These are phyloP conservation scores for Drosophila littoralis DNA, from an alignment of 1,140 invertebrate species.

Conservation along the genomic window DNA sequence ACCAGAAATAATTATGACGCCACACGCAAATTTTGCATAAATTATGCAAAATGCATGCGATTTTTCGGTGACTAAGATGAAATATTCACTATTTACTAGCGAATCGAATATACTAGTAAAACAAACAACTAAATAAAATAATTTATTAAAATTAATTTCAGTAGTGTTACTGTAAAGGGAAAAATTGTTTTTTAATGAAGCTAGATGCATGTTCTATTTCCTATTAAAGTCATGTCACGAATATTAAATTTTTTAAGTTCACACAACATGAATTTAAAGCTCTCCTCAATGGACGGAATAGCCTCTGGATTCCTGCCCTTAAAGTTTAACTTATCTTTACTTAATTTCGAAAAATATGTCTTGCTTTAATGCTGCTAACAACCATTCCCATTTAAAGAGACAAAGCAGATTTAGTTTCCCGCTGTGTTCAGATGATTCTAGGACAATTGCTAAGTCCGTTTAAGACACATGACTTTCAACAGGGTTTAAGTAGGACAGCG, in stretches of 20 bases:
- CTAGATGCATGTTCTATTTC: background rate
- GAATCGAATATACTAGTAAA: background rate
- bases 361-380: too few relatives aligned
- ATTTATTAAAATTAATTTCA: background rate
- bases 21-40: conserved; percentile 36
- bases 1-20: conserved; percentile 42
- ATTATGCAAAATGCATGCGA: conserved; percentile 35
- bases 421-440: background rate
- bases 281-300: too few relatives aligned
- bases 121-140: conserved; percentile 7
- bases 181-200: background rate
- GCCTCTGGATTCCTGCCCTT: too few relatives aligned
- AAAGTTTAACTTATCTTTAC: too few relatives aligned
- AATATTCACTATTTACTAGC: background rate
- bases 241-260: background rate
- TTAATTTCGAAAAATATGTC: too few relatives aligned
- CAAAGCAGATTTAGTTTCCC: background rate
- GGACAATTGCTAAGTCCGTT: background rate
- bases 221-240: too few relatives aligned
- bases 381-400: too few relatives aligned
- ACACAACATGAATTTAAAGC: background rate
- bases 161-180: background rate
- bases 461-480: conserved; percentile 20
- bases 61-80: conserved; percentile 1
- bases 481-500: conserved; percentile 1